phyloP scores from a whole-genome alignment of 2,113 vertebrate genomes.

The Octodon degus region DNA sequence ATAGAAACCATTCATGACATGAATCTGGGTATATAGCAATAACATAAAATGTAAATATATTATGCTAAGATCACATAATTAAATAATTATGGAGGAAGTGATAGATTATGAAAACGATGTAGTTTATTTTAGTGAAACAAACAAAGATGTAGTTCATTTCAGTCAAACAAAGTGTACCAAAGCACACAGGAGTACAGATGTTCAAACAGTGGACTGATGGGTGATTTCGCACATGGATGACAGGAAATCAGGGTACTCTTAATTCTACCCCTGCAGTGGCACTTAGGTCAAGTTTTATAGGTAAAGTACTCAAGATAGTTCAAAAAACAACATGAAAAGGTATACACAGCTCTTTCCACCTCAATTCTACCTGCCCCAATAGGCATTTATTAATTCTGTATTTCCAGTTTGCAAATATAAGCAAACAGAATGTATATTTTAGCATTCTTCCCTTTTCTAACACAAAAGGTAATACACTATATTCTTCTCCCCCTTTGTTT shows the following conservation, averaged over 20 bases:
- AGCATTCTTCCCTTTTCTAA: constrained; percentile 13
- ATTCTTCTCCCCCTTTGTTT: background rate
- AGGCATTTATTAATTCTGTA: background rate
- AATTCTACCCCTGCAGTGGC: background rate
- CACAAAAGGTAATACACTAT: constrained; percentile 28
- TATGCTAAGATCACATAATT: constrained; percentile 40
- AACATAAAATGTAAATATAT: constrained; percentile 34
- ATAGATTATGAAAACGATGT: constrained; percentile 38
- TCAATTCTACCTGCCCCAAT: background rate
- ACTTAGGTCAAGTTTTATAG: constrained; percentile 3
- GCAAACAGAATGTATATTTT: background rate
- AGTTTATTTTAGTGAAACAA: background rate
- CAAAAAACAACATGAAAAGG: constrained; percentile 28
- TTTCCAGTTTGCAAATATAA: constrained; percentile 44
- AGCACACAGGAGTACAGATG: background rate
- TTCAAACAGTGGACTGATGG: background rate
- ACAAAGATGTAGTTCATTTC: constrained; percentile 2
- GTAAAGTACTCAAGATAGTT: background rate
- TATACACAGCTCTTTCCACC: background rate
- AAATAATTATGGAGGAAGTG: constrained; percentile 32
- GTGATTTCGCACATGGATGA: background rate
- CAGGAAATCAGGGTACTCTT: background rate
- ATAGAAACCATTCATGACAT: constrained; percentile 54
- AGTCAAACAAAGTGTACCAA: background rate
- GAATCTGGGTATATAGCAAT: constrained; percentile 40